Conservation (phyloP, 2,797 vertebrate species). For the Onychomys arenicola region DNA sequence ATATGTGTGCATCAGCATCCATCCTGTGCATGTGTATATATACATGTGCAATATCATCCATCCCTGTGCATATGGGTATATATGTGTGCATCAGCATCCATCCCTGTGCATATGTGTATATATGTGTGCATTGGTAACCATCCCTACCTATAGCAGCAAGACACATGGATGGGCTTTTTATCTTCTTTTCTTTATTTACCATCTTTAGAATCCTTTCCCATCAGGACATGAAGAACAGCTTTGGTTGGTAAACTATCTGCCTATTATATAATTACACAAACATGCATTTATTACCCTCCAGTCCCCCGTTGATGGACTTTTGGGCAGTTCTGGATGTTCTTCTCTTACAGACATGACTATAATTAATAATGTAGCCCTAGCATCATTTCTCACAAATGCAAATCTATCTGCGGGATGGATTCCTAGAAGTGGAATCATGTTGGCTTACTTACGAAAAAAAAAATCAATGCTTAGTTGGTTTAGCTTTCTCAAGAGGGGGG, state of each 20-base stretch:
- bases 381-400: slow-evolving; percentile 61
- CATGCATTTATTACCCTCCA: neutral
- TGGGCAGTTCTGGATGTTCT: neutral
- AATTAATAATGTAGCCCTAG: neutral
- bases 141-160: neutral
- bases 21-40: too few species aligned
- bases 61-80: neutral
- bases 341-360: neutral
- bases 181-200: neutral
- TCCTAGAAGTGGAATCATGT: slow-evolving; percentile 59
- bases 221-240: neutral
- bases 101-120: fast-evolving
- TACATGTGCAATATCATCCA: neutral
- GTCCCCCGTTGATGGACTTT: neutral
- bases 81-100: neutral
- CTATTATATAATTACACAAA: neutral
- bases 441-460: slow-evolving; percentile 65
- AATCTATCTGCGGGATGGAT: slow-evolving; percentile 37
- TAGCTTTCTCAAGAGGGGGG: neutral
- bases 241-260: neutral
- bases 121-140: too few species aligned
- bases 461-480: slow-evolving; percentile 65
- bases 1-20: neutral
- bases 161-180: neutral
- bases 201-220: neutral